Evolutionary conservation across 2,888 invertebrate genomes (phyloP), one percentile per base, ranked within the genome.

Genomic region (Mantis religiosa): DNA sequence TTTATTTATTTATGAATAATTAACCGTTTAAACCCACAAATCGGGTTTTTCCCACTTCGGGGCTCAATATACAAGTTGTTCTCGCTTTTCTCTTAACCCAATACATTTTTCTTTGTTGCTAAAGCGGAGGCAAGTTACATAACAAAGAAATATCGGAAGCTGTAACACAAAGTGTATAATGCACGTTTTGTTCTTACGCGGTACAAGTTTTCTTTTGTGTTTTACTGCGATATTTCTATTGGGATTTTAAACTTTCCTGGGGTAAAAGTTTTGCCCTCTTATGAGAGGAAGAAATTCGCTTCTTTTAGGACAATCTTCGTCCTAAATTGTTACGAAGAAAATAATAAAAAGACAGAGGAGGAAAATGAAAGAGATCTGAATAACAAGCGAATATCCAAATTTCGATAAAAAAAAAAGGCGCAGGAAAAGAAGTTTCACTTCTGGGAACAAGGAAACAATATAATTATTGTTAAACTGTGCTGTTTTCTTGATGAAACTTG

Each of bases 291-390:
- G 82, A 87, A 82, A 82, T 87, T 82, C 82, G n/a, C 87, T 82
- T 82, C 87, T 41, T 81, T 81, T 86, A 82, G 81, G 34, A 87
- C 34, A 82, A 27, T 87, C 87, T 87, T 82, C 20, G 30, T 87
- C 30, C n/a, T 87, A 87, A 87, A 87, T 87, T 87, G 87, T 82
- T 87, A 82, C n/a, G 41, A 85, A 41, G 20, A 83, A 14, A 71
- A 34, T 81, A 27, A 71, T 71, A 71, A 71, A 71, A 87, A 30
- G 82, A 87, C 81, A 87, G 81, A 81, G n/a, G 82, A 82, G 30
- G 30, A 28, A 71, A 87, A 82, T 41, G 41, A 41, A 41, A 41
- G 41, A 41, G 41, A 41, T 81, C 28, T 25, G 87, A 81, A 87
- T 30, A 87, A 71, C 71, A 20, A 34, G 34, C 71, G 8, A 54